These are phyloP conservation scores for Brevimyrus niger DNA, from an alignment of 2,113 vertebrate genomes.

Conservation along the genomic window DNA sequence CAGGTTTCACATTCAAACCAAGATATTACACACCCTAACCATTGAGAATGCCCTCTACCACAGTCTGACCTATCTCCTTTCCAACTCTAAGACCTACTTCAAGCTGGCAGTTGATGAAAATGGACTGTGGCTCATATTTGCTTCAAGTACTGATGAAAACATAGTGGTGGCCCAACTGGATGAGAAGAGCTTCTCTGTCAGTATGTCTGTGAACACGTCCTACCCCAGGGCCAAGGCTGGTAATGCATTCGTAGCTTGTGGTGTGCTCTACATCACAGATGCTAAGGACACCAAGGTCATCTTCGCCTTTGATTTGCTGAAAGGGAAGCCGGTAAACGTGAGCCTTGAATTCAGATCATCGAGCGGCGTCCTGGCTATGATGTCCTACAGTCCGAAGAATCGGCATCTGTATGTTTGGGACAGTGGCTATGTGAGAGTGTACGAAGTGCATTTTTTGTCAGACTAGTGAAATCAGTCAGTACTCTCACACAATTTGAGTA, in stretches of 20 bases:
- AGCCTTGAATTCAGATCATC: slow-evolving; percentile 67
- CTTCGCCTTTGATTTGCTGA: slow-evolving; percentile 75
- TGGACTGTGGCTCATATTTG: slow-evolving; percentile 81
- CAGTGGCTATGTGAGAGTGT: slow-evolving; percentile 64
- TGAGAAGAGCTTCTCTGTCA: slow-evolving; percentile 58
- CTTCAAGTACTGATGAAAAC: slow-evolving; percentile 56
- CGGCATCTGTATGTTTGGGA: slow-evolving; percentile 74
- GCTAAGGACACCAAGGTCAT: slow-evolving; percentile 65
- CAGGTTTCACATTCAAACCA: slow-evolving; percentile 67
- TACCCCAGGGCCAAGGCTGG: slow-evolving; percentile 81
- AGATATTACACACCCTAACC: slow-evolving; percentile 41
- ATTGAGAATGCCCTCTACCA: slow-evolving; percentile 68
- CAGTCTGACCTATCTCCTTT: slow-evolving; percentile 73
- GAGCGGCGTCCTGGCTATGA: slow-evolving; percentile 72
- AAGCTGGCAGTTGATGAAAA: slow-evolving; percentile 78
- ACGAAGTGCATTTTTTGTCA: slow-evolving; percentile 60
- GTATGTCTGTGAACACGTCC: slow-evolving; percentile 62
- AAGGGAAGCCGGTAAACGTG: slow-evolving; percentile 53
- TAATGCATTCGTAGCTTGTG: slow-evolving; percentile 75
- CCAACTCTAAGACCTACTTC: slow-evolving; percentile 85
- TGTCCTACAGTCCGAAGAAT: slow-evolving; percentile 72
- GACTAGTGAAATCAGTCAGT: slow-evolving; percentile 9
- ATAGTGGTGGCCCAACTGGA: slow-evolving; percentile 70
- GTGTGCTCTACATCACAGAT: slow-evolving; percentile 79
- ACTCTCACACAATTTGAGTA: neutral